Conservation (phyloP, 2,888 invertebrate genomes). For the Protophormia terraenovae region DNA sequence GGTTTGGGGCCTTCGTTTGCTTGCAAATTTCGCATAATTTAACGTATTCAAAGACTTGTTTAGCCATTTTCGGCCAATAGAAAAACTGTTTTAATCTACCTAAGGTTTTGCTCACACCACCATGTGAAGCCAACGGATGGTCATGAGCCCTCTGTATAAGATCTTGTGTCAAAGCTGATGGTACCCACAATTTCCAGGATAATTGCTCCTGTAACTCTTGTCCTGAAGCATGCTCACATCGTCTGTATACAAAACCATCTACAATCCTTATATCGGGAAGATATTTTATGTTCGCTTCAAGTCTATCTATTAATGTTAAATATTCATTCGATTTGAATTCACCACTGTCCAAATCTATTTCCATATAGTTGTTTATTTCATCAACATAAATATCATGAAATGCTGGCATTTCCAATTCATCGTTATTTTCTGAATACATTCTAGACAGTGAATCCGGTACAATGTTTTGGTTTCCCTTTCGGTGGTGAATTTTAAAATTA, state of each 20-base stretch:
- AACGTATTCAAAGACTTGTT: not conserved
- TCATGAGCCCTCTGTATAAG: not conserved
- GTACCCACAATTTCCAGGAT: conserved; percentile 48
- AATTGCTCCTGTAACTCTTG: conserved; percentile 3
- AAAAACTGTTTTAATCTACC: not conserved
- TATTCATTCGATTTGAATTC: conserved; percentile 32
- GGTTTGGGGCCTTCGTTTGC: not conserved
- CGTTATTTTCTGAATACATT: not conserved
- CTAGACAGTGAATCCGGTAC: conserved; percentile 3
- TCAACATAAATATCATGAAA: not conserved
- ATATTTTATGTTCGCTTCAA: not conserved
- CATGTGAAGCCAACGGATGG: not conserved
- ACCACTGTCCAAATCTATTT: conserved; percentile 1
- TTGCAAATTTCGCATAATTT: not conserved
- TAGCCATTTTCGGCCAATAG: not conserved
- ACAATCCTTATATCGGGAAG: conserved; percentile 11
- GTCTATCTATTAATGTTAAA: conserved; percentile 4
- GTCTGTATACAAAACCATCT: conserved; percentile 22
- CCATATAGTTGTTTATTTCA: not conserved
- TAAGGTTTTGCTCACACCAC: not conserved
- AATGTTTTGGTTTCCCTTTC: conserved; percentile 6
- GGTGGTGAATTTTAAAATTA: not conserved
- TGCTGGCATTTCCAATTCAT: not conserved
- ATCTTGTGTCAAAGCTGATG: not conserved
- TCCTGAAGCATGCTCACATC: not conserved